Evolutionary conservation across 2,888 invertebrate species (phyloP).

Genomic region (Itoplectis maculator): DNA sequence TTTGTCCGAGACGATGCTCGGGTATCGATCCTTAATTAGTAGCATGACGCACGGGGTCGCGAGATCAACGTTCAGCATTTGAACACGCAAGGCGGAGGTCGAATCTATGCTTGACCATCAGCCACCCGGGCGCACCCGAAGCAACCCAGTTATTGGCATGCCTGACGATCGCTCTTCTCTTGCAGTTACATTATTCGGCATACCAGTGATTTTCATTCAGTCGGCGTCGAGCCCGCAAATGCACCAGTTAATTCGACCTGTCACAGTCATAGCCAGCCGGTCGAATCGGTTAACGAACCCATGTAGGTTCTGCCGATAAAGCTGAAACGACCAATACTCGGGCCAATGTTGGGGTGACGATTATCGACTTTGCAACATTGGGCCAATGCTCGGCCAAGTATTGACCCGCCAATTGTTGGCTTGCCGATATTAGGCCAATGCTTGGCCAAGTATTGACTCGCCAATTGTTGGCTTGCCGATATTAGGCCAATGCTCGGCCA

Average conservation of each 20-base stretch:
- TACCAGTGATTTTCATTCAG: slow-evolving; percentile 8
- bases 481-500: too few species aligned
- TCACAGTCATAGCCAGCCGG: slow-evolving; percentile 12
- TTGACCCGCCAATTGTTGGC: too few species aligned
- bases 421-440: too few species aligned
- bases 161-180: background rate
- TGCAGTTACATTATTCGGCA: background rate
- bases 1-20: background rate
- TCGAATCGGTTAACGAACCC: slow-evolving; percentile 50
- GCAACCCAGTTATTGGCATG: background rate
- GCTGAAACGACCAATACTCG: too few species aligned
- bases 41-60: slow-evolving; percentile 27
- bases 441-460: too few species aligned
- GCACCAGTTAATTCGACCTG: background rate
- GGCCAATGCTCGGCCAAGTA: too few species aligned
- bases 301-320: too few species aligned
- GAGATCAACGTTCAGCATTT: slow-evolving; percentile 54
- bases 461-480: too few species aligned
- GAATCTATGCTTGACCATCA: background rate
- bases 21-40: slow-evolving; percentile 58
- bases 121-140: background rate
- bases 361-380: too few species aligned
- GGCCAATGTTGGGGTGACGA: too few species aligned
- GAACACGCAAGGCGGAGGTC: background rate
- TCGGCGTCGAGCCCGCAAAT: background rate